Conservation (phyloP, 2,113 vertebrate genomes). For the Hassar affinis region DNA sequence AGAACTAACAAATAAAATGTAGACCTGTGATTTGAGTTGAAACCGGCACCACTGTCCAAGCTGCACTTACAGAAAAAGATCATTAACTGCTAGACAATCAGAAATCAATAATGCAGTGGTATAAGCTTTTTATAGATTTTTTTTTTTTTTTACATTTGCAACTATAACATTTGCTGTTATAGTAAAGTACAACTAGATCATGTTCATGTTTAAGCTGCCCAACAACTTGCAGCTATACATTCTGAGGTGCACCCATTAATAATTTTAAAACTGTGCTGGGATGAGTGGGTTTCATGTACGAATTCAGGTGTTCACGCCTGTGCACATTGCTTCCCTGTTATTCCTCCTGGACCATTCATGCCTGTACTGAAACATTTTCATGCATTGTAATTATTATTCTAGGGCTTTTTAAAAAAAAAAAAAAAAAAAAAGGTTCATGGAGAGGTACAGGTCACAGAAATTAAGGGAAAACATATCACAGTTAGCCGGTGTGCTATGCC, state of each 20-base stretch:
- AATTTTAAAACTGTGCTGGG: neutral
- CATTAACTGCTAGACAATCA: neutral
- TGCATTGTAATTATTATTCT: slow-evolving; percentile 42
- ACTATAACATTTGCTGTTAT: neutral
- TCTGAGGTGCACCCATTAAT: neutral
- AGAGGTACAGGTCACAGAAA: slow-evolving; percentile 23
- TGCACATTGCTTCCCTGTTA: slow-evolving; percentile 3
- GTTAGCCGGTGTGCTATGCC: slow-evolving; percentile 26
- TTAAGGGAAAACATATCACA: slow-evolving; percentile 30
- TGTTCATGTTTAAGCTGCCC: neutral
- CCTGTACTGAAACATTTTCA: slow-evolving; percentile 11
- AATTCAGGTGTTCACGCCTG: slow-evolving; percentile 26
- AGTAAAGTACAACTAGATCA: neutral
- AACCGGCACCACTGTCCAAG: neutral
- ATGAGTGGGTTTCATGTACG: neutral
- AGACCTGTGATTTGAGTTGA: neutral
- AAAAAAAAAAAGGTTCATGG: slow-evolving; percentile 25
- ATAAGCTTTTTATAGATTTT: neutral
- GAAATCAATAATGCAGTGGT: neutral
- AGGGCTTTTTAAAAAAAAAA: too few species aligned
- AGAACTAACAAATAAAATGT: neutral
- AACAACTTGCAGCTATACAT: neutral
- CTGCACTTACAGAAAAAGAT: neutral
- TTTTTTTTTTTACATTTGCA: neutral
- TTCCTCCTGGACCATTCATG: slow-evolving; percentile 5